Conservation (phyloP, 2,797 vertebrate genomes). For the Channallabes apus region DNA sequence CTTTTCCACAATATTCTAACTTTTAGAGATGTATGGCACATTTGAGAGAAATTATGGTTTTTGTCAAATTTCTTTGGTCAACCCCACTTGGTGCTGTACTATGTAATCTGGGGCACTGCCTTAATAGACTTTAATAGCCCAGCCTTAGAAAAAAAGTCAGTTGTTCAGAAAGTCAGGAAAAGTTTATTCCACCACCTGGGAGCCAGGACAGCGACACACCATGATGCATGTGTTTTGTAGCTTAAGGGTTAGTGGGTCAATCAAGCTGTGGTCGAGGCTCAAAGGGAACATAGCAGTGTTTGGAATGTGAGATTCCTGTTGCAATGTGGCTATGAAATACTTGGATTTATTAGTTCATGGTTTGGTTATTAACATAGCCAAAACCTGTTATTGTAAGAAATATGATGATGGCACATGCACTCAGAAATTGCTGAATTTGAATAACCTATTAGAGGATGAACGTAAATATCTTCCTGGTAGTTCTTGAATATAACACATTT, state of each 20-base stretch:
- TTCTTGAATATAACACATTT: background rate
- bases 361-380: background rate
- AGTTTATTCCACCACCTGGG: background rate
- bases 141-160: background rate
- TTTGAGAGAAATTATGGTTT: background rate
- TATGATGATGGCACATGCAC: background rate
- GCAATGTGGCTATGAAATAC: background rate
- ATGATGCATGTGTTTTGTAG: background rate
- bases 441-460: background rate
- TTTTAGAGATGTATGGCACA: background rate
- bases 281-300: no score
- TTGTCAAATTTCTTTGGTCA: background rate
- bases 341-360: background rate
- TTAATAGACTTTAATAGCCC: background rate
- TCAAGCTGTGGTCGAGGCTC: background rate
- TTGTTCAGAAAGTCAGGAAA: background rate
- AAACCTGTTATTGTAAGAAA: background rate
- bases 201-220: background rate
- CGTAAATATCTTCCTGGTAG: background rate
- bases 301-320: background rate
- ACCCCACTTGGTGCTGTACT: background rate
- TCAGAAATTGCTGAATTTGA: background rate
- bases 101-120: background rate
- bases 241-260: background rate
- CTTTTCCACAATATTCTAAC: no score